phyloP scores from a whole-genome alignment of 2,113 vertebrate genomes.

The Rattus norvegicus region DNA sequence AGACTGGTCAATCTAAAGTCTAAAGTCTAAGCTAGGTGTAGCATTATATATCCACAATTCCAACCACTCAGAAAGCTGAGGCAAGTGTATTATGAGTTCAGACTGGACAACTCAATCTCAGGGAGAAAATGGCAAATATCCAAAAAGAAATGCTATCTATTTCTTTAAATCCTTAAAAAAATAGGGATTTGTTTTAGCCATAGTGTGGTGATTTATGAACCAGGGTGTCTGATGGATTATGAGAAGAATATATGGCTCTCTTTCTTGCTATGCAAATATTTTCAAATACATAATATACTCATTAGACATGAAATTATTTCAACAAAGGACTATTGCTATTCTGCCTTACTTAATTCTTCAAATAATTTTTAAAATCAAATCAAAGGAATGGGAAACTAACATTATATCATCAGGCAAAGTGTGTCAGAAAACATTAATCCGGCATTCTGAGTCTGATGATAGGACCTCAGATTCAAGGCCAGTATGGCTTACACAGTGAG shows the following conservation, averaged over 20 bases:
- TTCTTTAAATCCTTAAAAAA: background rate
- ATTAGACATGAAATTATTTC: background rate
- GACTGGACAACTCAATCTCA: background rate
- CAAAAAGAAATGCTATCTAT: background rate
- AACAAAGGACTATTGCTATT: background rate
- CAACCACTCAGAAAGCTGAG: background rate
- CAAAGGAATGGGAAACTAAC: background rate
- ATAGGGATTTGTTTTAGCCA: background rate
- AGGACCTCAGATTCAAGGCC: background rate
- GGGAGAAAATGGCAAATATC: background rate
- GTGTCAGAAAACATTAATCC: background rate
- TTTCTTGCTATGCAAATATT: background rate
- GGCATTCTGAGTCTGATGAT: background rate
- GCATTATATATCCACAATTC: background rate
- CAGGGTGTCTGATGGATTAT: background rate
- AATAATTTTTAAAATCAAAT: background rate
- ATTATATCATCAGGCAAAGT: background rate
- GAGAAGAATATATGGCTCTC: background rate
- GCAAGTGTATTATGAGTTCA: background rate
- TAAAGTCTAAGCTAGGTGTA: background rate
- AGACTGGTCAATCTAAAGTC: background rate
- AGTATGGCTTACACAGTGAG: background rate
- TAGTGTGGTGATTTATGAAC: background rate
- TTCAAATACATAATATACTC: background rate
- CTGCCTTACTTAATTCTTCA: background rate